Conservation (phyloP, 2,888 invertebrate genomes). For the Lasioglossum oenotherae region DNA sequence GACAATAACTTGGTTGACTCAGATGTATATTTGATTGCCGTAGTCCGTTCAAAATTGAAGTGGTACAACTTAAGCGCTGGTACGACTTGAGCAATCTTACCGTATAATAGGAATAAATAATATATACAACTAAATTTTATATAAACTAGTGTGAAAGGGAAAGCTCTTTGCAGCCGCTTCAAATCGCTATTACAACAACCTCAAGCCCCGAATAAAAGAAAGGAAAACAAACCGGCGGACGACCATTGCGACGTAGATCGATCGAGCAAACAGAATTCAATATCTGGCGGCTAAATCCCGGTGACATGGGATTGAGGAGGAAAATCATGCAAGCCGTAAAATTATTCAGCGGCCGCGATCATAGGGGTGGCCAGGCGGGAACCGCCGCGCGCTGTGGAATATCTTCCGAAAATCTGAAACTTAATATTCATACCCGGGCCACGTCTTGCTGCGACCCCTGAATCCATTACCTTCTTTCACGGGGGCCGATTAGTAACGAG, state of each 20-base stretch:
- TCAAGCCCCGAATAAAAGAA: not conserved
- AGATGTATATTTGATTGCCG: too few relatives aligned
- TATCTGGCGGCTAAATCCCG: not conserved
- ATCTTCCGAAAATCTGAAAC: conserved; percentile 60
- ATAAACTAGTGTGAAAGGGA: too few relatives aligned
- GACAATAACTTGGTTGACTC: too few relatives aligned
- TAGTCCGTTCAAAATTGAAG: too few relatives aligned
- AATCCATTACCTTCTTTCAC: conserved; percentile 70
- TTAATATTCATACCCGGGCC: conserved; percentile 70
- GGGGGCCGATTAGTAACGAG: conserved; percentile 65
- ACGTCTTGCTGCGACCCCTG: conserved; percentile 55
- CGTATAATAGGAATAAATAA: too few relatives aligned
- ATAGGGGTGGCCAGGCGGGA: conserved; percentile 29
- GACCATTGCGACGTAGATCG: not conserved
- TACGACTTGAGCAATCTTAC: too few relatives aligned
- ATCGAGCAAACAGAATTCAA: not conserved
- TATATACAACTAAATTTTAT: too few relatives aligned
- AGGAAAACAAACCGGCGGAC: not conserved
- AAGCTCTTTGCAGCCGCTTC: not conserved
- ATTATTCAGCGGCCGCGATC: conserved; percentile 39
- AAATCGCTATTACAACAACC: not conserved
- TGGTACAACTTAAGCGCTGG: too few relatives aligned
- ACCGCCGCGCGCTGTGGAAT: conserved; percentile 23
- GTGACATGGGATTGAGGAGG: conserved; percentile 13
- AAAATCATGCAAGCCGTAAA: conserved; percentile 28